A percentile compares a stretch with the other conserved stretches of the same genome.
Conservation (phyloP, 2,113 vertebrate species). For the Columba livia region DNA sequence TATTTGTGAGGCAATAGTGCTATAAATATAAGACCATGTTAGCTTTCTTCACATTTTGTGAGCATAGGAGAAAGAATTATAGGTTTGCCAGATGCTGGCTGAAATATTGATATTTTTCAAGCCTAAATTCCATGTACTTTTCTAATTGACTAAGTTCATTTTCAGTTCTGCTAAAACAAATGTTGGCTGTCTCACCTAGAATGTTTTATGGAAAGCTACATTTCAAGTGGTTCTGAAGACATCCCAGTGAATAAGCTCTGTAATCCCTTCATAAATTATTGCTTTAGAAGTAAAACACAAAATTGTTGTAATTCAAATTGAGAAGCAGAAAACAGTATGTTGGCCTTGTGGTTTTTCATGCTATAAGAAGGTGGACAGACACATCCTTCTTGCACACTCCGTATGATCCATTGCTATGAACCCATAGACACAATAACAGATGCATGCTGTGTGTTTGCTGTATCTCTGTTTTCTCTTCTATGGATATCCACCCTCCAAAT, state of each 20-base stretch:
- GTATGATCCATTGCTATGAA: neutral
- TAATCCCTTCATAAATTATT: neutral
- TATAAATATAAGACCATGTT: neutral
- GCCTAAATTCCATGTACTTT: neutral
- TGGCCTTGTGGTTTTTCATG: neutral
- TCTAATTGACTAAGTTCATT: neutral
- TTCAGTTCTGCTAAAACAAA: neutral
- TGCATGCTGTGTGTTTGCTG: neutral
- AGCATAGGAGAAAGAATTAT: neutral
- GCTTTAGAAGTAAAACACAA: neutral
- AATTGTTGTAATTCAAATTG: neutral
- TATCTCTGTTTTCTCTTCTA: neutral
- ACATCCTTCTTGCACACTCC: neutral
- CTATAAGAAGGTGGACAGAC: neutral
- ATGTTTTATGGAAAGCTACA: neutral
- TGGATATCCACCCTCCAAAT: neutral
- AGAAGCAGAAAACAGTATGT: neutral
- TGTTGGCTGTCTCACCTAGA: neutral
- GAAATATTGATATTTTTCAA: neutral
- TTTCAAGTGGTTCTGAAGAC: neutral
- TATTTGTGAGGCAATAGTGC: neutral
- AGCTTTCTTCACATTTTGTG: neutral
- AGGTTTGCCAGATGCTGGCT: neutral
- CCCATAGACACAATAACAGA: neutral
- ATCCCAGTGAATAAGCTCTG: neutral